phyloP scores from a whole-genome alignment of 2,888 invertebrate genomes.

The Drosophila planitibia region DNA sequence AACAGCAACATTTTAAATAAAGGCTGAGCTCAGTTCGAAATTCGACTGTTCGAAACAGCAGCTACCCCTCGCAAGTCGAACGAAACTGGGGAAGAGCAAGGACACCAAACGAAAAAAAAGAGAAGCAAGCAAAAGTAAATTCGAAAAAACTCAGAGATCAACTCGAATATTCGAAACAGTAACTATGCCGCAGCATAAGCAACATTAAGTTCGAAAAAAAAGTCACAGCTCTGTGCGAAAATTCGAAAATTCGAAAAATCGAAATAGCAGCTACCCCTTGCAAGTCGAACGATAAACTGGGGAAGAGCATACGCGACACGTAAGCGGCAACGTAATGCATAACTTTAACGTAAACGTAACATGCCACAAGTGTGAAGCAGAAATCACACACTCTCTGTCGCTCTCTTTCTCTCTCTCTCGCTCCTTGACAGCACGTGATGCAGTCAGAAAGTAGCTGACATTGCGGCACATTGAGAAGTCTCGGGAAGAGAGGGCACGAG shows the following conservation, averaged over 20 bases:
- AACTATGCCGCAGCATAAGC: neutral
- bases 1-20: slow-evolving; percentile 13
- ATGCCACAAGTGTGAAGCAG: slow-evolving; percentile 75
- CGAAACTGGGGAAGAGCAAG: slow-evolving; percentile 50
- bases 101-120: slow-evolving; percentile 51
- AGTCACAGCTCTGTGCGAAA: slow-evolving; percentile 26
- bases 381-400: slow-evolving; percentile 2
- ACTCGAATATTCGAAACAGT: slow-evolving; percentile 37
- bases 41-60: slow-evolving; percentile 17
- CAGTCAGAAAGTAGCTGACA: slow-evolving; percentile 67
- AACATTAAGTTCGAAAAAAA: slow-evolving; percentile 22
- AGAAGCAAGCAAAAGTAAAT: slow-evolving; percentile 22
- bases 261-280: slow-evolving; percentile 33
- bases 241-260: slow-evolving; percentile 35
- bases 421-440: slow-evolving; percentile 70
- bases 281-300: slow-evolving; percentile 5
- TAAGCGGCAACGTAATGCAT: slow-evolving; percentile 25
- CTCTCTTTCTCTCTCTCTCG: slow-evolving; percentile 3
- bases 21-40: slow-evolving; percentile 23
- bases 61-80: neutral
- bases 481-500: slow-evolving; percentile 21
- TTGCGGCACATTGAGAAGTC: slow-evolving; percentile 56
- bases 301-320: slow-evolving; percentile 13
- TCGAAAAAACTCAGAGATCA: slow-evolving; percentile 5
- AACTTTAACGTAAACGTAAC: slow-evolving; percentile 43